Conservation (phyloP, 2,888 invertebrate species). For the Macrophya alboannulata region DNA sequence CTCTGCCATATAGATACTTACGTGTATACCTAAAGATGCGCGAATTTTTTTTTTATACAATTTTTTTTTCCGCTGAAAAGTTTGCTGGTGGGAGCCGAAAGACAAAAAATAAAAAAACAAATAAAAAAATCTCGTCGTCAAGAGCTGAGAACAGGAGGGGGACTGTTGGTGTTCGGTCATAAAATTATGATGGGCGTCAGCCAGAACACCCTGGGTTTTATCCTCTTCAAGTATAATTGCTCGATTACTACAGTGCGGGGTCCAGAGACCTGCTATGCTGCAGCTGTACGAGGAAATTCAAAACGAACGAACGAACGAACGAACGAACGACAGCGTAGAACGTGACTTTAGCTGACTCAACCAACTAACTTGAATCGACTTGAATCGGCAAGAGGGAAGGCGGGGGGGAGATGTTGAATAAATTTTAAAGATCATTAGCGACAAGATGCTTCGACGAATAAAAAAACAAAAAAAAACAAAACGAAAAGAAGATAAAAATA, state of each 20-base stretch:
- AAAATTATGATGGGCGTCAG: conserved; percentile 45
- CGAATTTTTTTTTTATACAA: no score
- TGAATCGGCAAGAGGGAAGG: background rate
- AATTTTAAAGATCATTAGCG: conserved; percentile 20
- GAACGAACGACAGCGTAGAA: background rate
- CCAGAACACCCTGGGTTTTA: conserved; percentile 41
- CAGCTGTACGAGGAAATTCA: background rate
- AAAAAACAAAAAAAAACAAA: background rate
- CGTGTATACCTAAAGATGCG: no score
- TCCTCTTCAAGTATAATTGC: conserved; percentile 52
- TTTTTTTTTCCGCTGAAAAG: background rate
- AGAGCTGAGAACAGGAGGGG: background rate
- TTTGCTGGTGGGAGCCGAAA: no score
- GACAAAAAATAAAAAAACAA: background rate
- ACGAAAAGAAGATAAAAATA: background rate
- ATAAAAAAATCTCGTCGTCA: no score
- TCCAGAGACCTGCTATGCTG: background rate
- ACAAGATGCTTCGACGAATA: background rate
- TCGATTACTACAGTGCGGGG: conserved; percentile 17
- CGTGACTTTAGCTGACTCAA: conserved; percentile 43
- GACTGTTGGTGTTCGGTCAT: conserved; percentile 7
- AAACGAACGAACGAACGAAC: conserved; percentile 12
- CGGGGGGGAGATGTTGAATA: background rate
- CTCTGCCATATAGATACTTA: background rate
- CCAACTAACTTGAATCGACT: conserved; percentile 16